Evolutionary conservation across 2,797 vertebrate genomes (phyloP), one percentile per base, ranked within the genome.

Genomic region (Enteromius thamalakanensis): DNA sequence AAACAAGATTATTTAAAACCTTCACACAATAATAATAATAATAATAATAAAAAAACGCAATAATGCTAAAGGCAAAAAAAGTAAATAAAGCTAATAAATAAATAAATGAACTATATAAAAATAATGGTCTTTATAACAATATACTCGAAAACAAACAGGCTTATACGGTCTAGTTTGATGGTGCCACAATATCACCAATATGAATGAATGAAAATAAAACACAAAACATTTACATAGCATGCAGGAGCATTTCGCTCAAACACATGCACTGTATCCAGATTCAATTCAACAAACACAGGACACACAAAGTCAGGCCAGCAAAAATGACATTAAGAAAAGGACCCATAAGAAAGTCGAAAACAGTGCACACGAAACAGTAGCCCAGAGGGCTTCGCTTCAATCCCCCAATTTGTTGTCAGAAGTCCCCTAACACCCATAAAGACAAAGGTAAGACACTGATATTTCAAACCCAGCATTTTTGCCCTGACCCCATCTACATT

Each of bases 191-290:
- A 93, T 91, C 62, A 74, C 81, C 70, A 77, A 64, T 71, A 53
- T 69, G 71, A 83, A 80, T 55, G 67, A 82, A 83, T 93, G 90
- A 92, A 92, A 92, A 94, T 93, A 94, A 93, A 89, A 94, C 94
- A 95, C 93, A 92, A 94, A 95, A 94, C 93, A 93, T 91, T 94
- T 94, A 93, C 91, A 90, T 93, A 93, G 93, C 95, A 95, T 95
- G 95, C 94, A 96, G 94, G 94, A 95, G 95, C 94, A 89, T 89
- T 78, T 87, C 81, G 94, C 94, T 94, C 94, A 94, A 93, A 94
- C 89, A 94, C 95, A 95, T 95, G 95, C 95, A 96, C 93, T 93
- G 93, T 90, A 90, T 93, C 93, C 83, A 87, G 86, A 85, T 87
- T 85, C 89, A 94, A 93, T 94, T 93, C 91, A 94, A 95, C 93